Evolutionary conservation across 2,888 invertebrate species (phyloP).

Genomic region (Xylocampa areola): DNA sequence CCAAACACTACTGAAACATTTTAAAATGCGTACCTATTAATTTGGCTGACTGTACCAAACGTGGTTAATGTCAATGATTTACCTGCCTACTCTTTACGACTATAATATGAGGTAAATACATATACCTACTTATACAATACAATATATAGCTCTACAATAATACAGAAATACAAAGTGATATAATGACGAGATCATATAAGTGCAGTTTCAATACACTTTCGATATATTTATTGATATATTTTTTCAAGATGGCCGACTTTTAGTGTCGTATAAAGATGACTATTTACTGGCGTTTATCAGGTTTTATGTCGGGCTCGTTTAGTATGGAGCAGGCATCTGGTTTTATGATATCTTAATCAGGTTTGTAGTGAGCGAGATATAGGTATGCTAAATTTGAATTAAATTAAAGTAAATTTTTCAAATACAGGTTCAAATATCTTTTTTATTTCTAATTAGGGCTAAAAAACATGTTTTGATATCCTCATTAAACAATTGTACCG

Average conservation of each 20-base stretch:
- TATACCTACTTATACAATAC: no score
- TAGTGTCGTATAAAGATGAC: slow-evolving; percentile 82
- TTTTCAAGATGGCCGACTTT: slow-evolving; percentile 77
- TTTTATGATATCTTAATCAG: neutral
- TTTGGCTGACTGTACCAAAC: no score
- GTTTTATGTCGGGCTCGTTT: slow-evolving; percentile 72
- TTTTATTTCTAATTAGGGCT: no score
- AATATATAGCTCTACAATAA: slow-evolving; percentile 9
- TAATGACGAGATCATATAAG: slow-evolving; percentile 64
- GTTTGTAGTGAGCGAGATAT: neutral
- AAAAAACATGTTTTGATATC: no score
- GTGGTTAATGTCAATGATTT: no score
- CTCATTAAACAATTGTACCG: no score
- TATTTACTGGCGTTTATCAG: slow-evolving; percentile 85
- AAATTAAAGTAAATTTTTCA: no score
- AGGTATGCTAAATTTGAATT: no score
- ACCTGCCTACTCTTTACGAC: slow-evolving; percentile 1
- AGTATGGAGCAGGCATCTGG: slow-evolving; percentile 64
- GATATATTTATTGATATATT: slow-evolving; percentile 83
- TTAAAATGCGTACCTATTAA: no score
- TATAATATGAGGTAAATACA: slow-evolving; percentile 12
- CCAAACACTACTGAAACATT: no score
- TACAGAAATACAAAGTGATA: slow-evolving; percentile 45
- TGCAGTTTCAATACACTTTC: slow-evolving; percentile 64
- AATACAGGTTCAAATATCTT: no score